Base-by-base conservation (phyloP, 2,113 vertebrate genomes). In the Notothenia coriiceps region DNA sequence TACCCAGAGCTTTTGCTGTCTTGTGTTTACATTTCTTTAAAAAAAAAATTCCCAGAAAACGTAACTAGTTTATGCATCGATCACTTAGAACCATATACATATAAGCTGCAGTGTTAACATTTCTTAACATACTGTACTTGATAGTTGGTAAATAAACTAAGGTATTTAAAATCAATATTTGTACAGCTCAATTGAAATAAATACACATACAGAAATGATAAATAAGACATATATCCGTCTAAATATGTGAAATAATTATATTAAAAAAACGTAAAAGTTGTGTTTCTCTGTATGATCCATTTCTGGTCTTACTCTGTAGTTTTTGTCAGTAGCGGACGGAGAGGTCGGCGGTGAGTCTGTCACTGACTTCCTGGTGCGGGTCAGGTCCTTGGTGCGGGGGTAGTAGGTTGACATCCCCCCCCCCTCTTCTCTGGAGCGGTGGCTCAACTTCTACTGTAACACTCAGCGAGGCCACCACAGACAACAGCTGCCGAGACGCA, bases 291-390 rank as follows among this genome's bases (percentile, higher is more conserved):
- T 15, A 68, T 65, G 29, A 68, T 47, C 70, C 78, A 29, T 50
- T 15, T 49, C 17, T 65, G 49, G 33, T 90, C 97, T 99, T 98
- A 99, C 98, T 97, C 96, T 96, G 94, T 96, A 95, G 0, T 96
- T 97, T 96, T 97, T 99, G 93, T 96, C 96, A 52, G 96, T 96
- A 59, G 95, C 96, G 88, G 98, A 97, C 71, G 97, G 97, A 86
- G 97, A 97, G 52, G 97, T 96, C 0, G 98, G 97, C 54, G 98
- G 96, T 25, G 96, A 98, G 61, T 98, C 98, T 75, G 96, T 96
- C 92, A 97, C 89, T 60, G 97, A 95, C 91, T 96, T 98, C 94
- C 97, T 97, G 94, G 94, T 95, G 84, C 96, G 96, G 44, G 96
- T 94, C 56, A 97, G 96, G 10, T 99, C 98, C 93, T 99, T 99